Evolutionary conservation across 2,797 vertebrate genomes (phyloP), one percentile per base, ranked within the genome.

Genomic region (Acipenser transmontanus): DNA sequence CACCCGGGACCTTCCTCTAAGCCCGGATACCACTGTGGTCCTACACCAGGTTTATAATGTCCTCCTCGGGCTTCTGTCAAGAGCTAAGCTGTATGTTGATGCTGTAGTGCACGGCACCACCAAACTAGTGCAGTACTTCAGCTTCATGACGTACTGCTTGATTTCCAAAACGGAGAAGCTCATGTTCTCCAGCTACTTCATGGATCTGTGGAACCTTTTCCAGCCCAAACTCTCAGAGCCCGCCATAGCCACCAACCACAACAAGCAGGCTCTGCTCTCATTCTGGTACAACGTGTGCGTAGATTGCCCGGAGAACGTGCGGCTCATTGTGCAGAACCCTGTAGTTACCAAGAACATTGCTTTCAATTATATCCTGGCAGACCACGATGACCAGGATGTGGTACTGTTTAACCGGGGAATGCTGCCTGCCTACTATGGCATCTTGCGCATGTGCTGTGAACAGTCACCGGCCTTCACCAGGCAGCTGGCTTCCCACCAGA

Each of bases 161-260:
- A 97, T 98, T 88, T 98, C 97, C 79, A 98, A 98, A 90, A 98
- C 95, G 0, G 97, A 99, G 88, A 98, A 98, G 62, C 93, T 99
- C 78, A 99, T 98, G 97, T 98, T 99, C 89, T 98, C 97, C 66
- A 92, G 91, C 1, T 98, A 94, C 85, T 98, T 99, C 83, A 98
- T 98, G 95, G 97, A 99, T 88, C 91, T 98, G 9, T 99, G 97
- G 97, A 98, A 98, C 88, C 95, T 99, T 77, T 99, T 98, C 82
- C 93, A 98, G 88, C 97, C 97, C 49, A 98, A 98, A 70, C 89
- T 99, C 71, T 99, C 97, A 0, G 97, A 98, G 80, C 97, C 96
- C 0, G 96, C 96, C 73, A 98, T 98, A 72, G 95, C 97, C 85
- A 99, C 97, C 77, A 99, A 98, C 89, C 97, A 99, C 90, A 99